phyloP scores from a whole-genome alignment of 2,888 invertebrate species.

The Cenopis cana region DNA sequence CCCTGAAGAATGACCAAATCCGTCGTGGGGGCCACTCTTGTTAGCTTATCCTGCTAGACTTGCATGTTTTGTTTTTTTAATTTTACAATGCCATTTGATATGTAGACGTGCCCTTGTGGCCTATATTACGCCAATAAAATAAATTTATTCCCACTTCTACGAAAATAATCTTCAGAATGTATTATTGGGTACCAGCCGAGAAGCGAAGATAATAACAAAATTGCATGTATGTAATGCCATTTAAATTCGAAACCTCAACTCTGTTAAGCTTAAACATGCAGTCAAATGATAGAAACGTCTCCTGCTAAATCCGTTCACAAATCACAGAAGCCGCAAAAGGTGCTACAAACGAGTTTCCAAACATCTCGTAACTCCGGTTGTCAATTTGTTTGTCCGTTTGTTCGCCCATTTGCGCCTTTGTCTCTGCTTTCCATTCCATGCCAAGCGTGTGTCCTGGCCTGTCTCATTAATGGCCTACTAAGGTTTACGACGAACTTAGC shows the following conservation, averaged over 20 bases:
- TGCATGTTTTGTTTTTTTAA: too few species aligned
- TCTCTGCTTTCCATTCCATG: slow-evolving; percentile 34
- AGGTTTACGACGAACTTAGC: slow-evolving; percentile 27
- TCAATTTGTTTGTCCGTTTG: slow-evolving; percentile 43
- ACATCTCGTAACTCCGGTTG: slow-evolving; percentile 40
- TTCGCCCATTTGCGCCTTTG: slow-evolving; percentile 39
- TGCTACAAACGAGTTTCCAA: slow-evolving; percentile 35
- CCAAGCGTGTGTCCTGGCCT: slow-evolving; percentile 32
- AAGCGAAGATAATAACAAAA: too few species aligned
- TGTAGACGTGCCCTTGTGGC: too few species aligned
- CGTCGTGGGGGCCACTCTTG: too few species aligned
- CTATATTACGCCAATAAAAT: too few species aligned
- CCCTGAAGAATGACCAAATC: too few species aligned
- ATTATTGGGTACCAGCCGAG: too few species aligned
- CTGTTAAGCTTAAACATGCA: background rate
- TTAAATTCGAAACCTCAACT: background rate
- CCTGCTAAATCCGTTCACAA: slow-evolving; percentile 20
- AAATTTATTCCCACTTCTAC: too few species aligned
- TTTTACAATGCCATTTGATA: too few species aligned
- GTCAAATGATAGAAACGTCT: slow-evolving; percentile 21
- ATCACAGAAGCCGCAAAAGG: slow-evolving; percentile 36
- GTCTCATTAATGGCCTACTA: slow-evolving; percentile 37
- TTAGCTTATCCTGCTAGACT: too few species aligned
- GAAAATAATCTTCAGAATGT: too few species aligned
- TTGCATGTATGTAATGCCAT: background rate